Base-by-base conservation (phyloP, 2,888 invertebrate genomes). In the Gymnoscelis rufifasciata region DNA sequence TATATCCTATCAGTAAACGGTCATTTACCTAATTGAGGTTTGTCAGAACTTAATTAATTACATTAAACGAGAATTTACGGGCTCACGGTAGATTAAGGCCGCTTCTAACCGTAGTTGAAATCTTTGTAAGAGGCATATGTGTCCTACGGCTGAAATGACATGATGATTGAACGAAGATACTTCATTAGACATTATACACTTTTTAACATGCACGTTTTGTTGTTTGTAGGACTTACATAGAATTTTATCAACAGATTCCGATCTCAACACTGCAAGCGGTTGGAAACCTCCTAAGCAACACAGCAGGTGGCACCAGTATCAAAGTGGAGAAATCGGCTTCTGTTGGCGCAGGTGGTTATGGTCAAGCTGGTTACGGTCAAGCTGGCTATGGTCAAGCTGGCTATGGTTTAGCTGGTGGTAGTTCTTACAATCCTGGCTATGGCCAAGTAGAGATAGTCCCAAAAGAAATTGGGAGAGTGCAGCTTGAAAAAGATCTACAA, bases 221-320 rank as follows among this genome's bases (percentile, higher is more conserved):
- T n/a, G n/a, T n/a, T n/a, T n/a, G n/a, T n/a, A n/a, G n/a, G n/a
- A n/a, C n/a, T n/a, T n/a, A n/a, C n/a, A n/a, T n/a, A n/a, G n/a
- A n/a, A n/a, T n/a, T 37, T 47, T 40, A 40, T 45, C 43, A 60
- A 83, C 87, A 92, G 92, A 92, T 92, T 59, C 92, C 92, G 15
- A 91, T 92, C 62, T 89, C 91, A 10, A 89, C 92, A 2, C 67
- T 93, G 49, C 88, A 83, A 60, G 92, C 92, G 31, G 92, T 92
- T 1, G 90, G 90, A 51, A 89, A 88, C 61, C 80, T 92, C 43
- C 74, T 93, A 8, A 89, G 87, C 39, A 91, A 91, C 63, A 82
- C 84, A 3, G 88, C 81, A 8, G 74, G 64, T 29, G 74, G 70
- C 41, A 87, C 88, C 12, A 80, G 68, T 57, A 57, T 88, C 41